Evolutionary conservation across 2,113 vertebrate species (phyloP), one percentile per base, ranked within the genome.

Genomic region (Lamprotornis superbus): DNA sequence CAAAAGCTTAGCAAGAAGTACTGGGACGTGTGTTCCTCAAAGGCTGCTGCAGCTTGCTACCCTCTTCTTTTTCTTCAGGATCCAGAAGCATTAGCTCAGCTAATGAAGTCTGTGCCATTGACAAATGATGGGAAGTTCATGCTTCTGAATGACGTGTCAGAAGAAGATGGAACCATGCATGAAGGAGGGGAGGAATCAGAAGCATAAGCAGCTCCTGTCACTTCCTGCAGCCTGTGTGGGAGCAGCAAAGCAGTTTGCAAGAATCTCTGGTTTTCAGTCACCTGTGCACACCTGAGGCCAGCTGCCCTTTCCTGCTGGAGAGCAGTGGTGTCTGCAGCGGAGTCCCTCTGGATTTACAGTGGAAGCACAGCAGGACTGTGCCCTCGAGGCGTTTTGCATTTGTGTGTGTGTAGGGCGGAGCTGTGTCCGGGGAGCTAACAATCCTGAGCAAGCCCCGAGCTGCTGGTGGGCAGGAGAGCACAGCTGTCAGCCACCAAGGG

Each of bases 71-170:
- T 33, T 4, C 76, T 92, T 83, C 91, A 99, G 99, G 99, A 99
- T 85, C 99, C 99, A 16, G 99, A 98, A 92, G 99, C 99, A 16
- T 84, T 99, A 96, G 99, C 99, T 46, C 97, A 98, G 85, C 97
- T 99, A 31, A 99, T 99, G 98, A 99, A 98, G 96, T 99, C 99
- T 71, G 97, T 99, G 97, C 99, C 98, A 7, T 95, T 99, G 70
- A 99, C 99, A 70, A 98, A 97, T 3, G 99, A 99, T 5, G 99
- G 99, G 4, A 99, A 99, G 95, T 99, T 99, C 96, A 93, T 99
- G 92, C 98, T 99, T 56, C 94, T 99, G 97, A 98, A 98, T 3
- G 98, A 98, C 1, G 98, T 98, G 83, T 75, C 95, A 2, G 98
- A 98, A 40, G 95, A 92, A 10, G 98, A 98, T 3, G 98, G 97